Base-by-base conservation (phyloP, 2,113 vertebrate species). In the Lontra canadensis region DNA sequence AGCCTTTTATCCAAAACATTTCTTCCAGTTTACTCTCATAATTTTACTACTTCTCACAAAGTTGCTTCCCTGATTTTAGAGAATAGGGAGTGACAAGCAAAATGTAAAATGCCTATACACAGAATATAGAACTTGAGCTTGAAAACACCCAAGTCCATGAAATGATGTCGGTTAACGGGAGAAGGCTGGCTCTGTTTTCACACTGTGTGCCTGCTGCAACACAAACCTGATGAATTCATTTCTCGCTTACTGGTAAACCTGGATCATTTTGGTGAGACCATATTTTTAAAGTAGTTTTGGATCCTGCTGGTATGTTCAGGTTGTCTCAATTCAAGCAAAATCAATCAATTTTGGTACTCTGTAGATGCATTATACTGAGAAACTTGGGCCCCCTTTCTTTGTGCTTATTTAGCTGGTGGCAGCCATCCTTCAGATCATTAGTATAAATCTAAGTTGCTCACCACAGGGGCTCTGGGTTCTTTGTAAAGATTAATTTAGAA, bases 21-120 rank as follows among this genome's bases (percentile, higher is more conserved):
- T 98, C 97, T 97, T 97, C 88, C 91, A 71, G 95, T 98, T 90
- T 98, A 92, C 93, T 74, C 94, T 98, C 93, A 81, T 94, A 90
- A 88, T 96, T 96, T 94, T 85, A 65, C 57, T 67, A 67, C 63
- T 67, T 84, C 76, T 89, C 7, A 1, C 36, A 84, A 73, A 95
- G 31, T 76, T 36, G 15, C n/a, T 87, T 89, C 20, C 39, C 36
- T 61, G 17, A 57, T 95, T 95, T 94, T 85, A 55, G 78, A 74
- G 80, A 96, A 69, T 7, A 55, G 81, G 59, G 57, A 88, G 36
- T 90, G 96, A 95, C 39, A 94, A 90, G 34, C 47, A 34, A 89
- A 89, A 92, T 92, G 47, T 71, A 73, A 86, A 84, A 81, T 73
- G 59, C 34, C 63, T 49, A 10, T 1, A 3, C 9, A 26, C 47